A percentile compares a stretch with the other conserved stretches of the same genome.
Conservation (phyloP, 2,888 invertebrate species). For the Pheosia tremula region DNA sequence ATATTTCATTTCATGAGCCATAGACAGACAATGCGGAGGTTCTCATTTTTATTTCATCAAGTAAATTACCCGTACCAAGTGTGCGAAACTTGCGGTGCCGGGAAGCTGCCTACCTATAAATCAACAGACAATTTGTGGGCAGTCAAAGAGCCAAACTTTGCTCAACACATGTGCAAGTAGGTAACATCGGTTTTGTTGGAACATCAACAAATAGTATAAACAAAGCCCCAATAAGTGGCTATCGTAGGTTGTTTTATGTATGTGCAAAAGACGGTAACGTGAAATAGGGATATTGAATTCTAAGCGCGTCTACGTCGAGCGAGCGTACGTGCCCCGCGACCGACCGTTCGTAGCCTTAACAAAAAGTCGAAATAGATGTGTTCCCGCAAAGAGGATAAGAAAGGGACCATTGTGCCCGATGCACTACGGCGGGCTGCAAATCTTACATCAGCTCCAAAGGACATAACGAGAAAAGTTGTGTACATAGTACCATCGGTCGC, state of each 20-base stretch:
- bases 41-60: constrained; percentile 32
- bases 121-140: constrained; percentile 22
- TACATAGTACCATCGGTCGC: constrained; percentile 34
- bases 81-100: constrained; percentile 19
- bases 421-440: constrained; percentile 64
- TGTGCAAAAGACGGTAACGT: constrained; percentile 62
- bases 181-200: constrained; percentile 42
- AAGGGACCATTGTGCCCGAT: constrained; percentile 67
- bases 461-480: constrained; percentile 75
- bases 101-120: constrained; percentile 25
- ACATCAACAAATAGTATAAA: constrained; percentile 56
- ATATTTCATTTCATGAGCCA: constrained; percentile 28
- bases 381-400: constrained; percentile 64
- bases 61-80: constrained; percentile 34
- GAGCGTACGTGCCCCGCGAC: constrained; percentile 70
- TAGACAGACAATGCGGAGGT: constrained; percentile 18
- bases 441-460: constrained; percentile 70
- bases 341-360: constrained; percentile 60
- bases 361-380: constrained; percentile 72
- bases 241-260: constrained; percentile 61
- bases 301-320: constrained; percentile 66
- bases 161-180: constrained; percentile 31
- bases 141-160: constrained; percentile 33
- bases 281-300: constrained; percentile 77
- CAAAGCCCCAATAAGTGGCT: constrained; percentile 58